Evolutionary conservation across 2,888 invertebrate genomes (phyloP), one percentile per base, ranked within the genome.

Genomic region (Hypsopygia costalis): DNA sequence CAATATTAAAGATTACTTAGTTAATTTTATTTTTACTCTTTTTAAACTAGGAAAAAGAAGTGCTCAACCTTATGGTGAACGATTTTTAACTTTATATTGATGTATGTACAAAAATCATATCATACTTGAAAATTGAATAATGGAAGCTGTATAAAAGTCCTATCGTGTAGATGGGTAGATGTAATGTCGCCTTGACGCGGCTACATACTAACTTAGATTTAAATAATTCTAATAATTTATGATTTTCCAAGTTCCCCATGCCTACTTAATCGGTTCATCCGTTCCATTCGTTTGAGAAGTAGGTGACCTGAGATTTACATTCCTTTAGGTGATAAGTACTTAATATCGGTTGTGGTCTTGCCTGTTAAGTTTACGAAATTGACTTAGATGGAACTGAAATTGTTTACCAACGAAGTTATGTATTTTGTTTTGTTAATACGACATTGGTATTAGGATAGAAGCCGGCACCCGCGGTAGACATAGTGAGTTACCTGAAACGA

Each of bases 271-370:
- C 54, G 61, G 66, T 73, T 60, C 62, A 64, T 74, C 68, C 66
- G 62, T 77, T 75, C 70, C 71, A 73, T 58, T 61, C 66, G 54
- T 52, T 58, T 62, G 49, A 50, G 4, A 43, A 45, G 43, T 45
- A 56, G 51, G 49, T 52, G 60, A 60, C 59, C 59, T 65, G 70
- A 77, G 67, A 74, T 73, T 73, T 75, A 75, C 83, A 89, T 88
- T 89, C 88, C 89, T 82, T 79, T 89, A 89, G 87, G 70, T 72
- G 57, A 69, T 87, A 87, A 87, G 88, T 89, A 89, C 88, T 88
- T 89, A 88, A 83, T 88, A 87, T 89, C 82, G 89, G 89, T 90
- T 90, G 88, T 89, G 89, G 89, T 89, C 89, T 90, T 90, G 89
- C 89, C 89, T 89, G 86, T 86, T 89, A 89, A 86, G 87, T 87